Conservation (phyloP, 2,888 invertebrate genomes). For the Drosophila meridiana region DNA sequence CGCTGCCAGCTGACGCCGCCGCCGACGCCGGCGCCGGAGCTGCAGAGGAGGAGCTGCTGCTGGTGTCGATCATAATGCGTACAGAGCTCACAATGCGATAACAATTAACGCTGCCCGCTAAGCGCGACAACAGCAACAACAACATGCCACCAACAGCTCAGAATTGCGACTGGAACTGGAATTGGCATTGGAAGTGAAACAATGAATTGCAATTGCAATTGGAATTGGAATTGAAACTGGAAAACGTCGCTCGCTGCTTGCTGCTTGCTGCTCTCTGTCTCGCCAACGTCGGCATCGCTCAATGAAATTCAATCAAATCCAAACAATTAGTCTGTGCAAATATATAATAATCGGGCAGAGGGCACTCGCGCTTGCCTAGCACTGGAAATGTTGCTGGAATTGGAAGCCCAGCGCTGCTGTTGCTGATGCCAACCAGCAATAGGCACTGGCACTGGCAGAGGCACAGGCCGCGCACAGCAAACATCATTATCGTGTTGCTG, state of each 20-base stretch:
- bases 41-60: conserved; percentile 8
- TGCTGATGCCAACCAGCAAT: conserved; percentile 12
- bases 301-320: conserved; percentile 75
- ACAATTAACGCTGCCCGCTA: conserved; percentile 61
- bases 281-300: conserved; percentile 51
- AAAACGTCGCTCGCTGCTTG: conserved; percentile 1
- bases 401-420: conserved; percentile 11
- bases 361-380: conserved; percentile 18
- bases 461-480: conserved; percentile 1
- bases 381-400: conserved; percentile 20
- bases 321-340: conserved; percentile 72
- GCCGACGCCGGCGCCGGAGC: background rate
- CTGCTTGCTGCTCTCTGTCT: too few species aligned
- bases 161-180: conserved; percentile 66
- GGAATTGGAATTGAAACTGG: conserved; percentile 26
- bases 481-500: background rate
- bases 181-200: conserved; percentile 27
- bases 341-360: conserved; percentile 41
- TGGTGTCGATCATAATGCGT: conserved; percentile 53
- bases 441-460: conserved; percentile 10
- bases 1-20: conserved; percentile 14
- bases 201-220: conserved; percentile 10
- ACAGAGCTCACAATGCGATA: conserved; percentile 53
- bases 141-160: conserved; percentile 72
- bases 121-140: conserved; percentile 64